These are phyloP conservation scores for Pelobates fuscus DNA, from an alignment of 2,113 vertebrate genomes.

Conservation along the genomic window DNA sequence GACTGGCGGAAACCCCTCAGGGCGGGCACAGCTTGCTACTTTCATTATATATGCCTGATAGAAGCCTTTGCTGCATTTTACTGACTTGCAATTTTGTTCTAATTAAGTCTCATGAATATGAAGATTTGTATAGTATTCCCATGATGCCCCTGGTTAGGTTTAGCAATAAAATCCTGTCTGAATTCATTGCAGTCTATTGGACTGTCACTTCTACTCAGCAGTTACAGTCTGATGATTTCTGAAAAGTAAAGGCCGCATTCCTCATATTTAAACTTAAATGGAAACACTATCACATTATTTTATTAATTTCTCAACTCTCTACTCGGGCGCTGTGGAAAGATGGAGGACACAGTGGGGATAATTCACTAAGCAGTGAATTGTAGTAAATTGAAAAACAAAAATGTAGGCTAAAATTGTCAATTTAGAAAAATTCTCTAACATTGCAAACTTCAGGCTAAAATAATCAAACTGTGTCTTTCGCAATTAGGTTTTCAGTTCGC, in stretches of 20 bases:
- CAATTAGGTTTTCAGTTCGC: too few species aligned
- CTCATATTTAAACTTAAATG: neutral
- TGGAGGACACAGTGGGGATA: too few species aligned
- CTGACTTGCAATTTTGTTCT: slow-evolving; percentile 73
- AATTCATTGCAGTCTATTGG: slow-evolving; percentile 54
- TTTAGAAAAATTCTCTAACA: too few species aligned
- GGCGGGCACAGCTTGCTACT: slow-evolving; percentile 51
- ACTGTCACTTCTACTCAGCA: slow-evolving; percentile 52
- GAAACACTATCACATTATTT: neutral
- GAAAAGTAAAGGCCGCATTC: slow-evolving; percentile 8
- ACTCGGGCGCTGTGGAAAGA: too few species aligned
- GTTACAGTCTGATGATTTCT: slow-evolving; percentile 11
- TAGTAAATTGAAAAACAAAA: too few species aligned
- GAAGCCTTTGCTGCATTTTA: slow-evolving; percentile 65
- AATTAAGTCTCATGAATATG: slow-evolving; percentile 77
- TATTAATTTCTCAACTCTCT: too few species aligned
- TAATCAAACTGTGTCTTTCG: too few species aligned
- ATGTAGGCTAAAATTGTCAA: too few species aligned
- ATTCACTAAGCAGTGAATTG: too few species aligned
- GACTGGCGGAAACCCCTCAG: slow-evolving; percentile 54
- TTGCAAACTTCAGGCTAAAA: too few species aligned
- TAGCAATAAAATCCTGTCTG: slow-evolving; percentile 56
- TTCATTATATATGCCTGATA: slow-evolving; percentile 64
- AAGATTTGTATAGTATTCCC: slow-evolving; percentile 65
- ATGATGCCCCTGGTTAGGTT: slow-evolving; percentile 54